These are phyloP conservation scores for Epinephelus moara DNA, from an alignment of 2,113 vertebrate species.

Conservation along the genomic window DNA sequence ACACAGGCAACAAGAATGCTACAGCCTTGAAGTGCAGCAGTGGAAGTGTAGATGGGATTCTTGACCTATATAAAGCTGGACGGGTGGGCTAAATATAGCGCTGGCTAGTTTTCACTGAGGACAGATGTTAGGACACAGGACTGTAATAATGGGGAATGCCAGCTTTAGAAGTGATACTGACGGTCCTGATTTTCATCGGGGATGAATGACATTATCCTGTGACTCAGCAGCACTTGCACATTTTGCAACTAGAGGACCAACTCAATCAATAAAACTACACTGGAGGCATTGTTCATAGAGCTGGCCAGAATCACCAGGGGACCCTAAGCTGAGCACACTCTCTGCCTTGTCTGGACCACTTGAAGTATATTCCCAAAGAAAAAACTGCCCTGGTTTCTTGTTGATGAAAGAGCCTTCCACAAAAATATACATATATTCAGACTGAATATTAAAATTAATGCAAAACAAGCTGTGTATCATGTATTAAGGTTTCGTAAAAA, in stretches of 20 bases:
- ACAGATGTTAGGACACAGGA: constrained; percentile 78
- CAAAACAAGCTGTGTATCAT: constrained; percentile 16
- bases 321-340: constrained; percentile 31
- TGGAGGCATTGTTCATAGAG: constrained; percentile 57
- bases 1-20: constrained; percentile 30
- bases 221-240: constrained; percentile 51
- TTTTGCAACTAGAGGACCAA: constrained; percentile 36
- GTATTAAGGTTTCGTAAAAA: constrained; percentile 12
- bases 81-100: constrained; percentile 77
- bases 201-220: constrained; percentile 46
- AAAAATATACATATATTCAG: constrained; percentile 29
- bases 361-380: constrained; percentile 48
- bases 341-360: constrained; percentile 28
- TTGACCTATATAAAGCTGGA: constrained; percentile 82
- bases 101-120: constrained; percentile 67
- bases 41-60: constrained; percentile 65
- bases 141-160: constrained; percentile 53
- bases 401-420: constrained; percentile 54
- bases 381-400: constrained; percentile 54
- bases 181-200: constrained; percentile 17
- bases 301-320: constrained; percentile 44
- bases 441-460: constrained; percentile 36
- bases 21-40: constrained; percentile 38
- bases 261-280: constrained; percentile 56
- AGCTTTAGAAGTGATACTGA: constrained; percentile 27